Conservation (phyloP, 2,888 invertebrate genomes). For the Eutolmus rufibarbis region DNA sequence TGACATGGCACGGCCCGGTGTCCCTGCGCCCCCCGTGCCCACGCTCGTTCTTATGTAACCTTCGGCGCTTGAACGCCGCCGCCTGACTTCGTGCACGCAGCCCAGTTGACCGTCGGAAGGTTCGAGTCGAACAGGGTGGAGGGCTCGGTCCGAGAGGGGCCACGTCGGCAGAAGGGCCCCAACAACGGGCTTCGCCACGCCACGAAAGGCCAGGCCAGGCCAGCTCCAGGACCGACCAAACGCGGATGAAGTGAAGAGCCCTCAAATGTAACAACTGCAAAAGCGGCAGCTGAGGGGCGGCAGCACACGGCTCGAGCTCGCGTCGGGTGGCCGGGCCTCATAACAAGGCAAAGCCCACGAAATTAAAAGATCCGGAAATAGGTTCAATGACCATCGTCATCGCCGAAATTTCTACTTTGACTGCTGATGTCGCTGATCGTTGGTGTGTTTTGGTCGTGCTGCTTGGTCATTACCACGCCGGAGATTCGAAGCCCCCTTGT, state of each 20-base stretch:
- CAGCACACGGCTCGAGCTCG: not conserved
- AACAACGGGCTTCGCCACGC: not conserved
- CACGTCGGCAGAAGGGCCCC: not conserved
- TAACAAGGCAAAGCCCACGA: constrained; percentile 26
- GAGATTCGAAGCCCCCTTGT: not conserved
- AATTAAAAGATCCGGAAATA: constrained; percentile 38
- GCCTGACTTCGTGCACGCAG: not conserved
- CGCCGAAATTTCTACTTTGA: constrained; percentile 12
- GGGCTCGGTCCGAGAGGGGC: not conserved
- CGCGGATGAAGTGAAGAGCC: constrained; percentile 17
- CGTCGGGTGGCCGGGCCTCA: not conserved
- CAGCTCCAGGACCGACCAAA: not conserved
- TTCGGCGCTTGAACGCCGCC: not conserved
- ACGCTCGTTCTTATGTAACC: not conserved
- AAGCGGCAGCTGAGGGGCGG: not conserved
- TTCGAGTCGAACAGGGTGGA: not conserved
- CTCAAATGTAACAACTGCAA: constrained; percentile 6
- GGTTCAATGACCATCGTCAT: constrained; percentile 33
- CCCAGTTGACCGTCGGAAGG: not conserved
- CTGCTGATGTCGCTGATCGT: not conserved
- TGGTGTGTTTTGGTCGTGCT: not conserved
- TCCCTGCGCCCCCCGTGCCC: not conserved
- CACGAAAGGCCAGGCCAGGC: no score
- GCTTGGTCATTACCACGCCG: not conserved
- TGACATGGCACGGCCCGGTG: not conserved